Evolutionary conservation across 2,888 invertebrate genomes (phyloP).

Genomic region (Amorpha juglandis): DNA sequence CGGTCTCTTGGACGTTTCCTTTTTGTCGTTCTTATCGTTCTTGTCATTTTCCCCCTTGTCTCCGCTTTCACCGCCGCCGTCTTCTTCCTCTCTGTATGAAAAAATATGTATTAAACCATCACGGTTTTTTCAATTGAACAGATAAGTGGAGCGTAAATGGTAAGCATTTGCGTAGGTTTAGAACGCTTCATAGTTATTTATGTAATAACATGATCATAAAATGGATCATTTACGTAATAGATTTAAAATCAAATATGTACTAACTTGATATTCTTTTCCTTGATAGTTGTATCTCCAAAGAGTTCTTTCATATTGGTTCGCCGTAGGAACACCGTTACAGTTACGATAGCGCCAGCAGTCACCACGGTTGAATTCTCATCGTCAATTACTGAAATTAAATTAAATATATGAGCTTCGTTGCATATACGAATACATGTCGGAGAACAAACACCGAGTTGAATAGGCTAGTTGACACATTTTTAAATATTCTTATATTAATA

Average conservation of each 20-base stretch:
- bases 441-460: too few relatives aligned
- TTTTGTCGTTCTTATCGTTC: conserved; percentile 77
- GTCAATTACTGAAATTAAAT: conserved; percentile 91
- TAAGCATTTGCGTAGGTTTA: too few relatives aligned
- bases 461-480: too few relatives aligned
- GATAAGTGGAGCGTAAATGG: too few relatives aligned
- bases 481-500: too few relatives aligned
- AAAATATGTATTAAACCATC: conserved; percentile 28
- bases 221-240: neutral
- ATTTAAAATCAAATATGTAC: conserved; percentile 17
- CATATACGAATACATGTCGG: too few relatives aligned
- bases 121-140: neutral
- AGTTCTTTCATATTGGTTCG: conserved; percentile 93
- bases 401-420: neutral
- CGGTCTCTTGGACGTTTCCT: conserved; percentile 87
- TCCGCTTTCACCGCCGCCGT: conserved; percentile 73
- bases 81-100: conserved; percentile 81
- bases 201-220: too few relatives aligned
- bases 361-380: conserved; percentile 98
- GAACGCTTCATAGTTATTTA: too few relatives aligned
- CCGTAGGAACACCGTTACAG: conserved; percentile 95
- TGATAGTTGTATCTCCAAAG: conserved; percentile 90
- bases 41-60: conserved; percentile 70
- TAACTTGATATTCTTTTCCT: conserved; percentile 83
- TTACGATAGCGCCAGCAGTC: conserved; percentile 98